phyloP scores from a whole-genome alignment of 2,113 vertebrate genomes.

The Myrmecobius fasciatus region DNA sequence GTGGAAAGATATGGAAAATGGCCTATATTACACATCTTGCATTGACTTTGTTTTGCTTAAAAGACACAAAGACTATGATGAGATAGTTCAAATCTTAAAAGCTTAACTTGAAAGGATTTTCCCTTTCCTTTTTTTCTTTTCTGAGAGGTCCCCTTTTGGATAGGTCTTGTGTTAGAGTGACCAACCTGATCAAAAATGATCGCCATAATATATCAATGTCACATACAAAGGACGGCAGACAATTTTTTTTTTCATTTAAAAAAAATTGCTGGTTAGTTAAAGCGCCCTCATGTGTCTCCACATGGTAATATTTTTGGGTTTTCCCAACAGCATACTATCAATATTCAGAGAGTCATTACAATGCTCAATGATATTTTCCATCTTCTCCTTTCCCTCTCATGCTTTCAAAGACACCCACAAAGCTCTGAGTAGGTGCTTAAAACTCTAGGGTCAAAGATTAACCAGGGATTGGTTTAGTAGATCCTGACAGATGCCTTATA shows the following conservation, averaged over 20 bases:
- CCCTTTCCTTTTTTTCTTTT: background rate
- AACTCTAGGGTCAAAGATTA: conserved; percentile 29
- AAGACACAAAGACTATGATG: background rate
- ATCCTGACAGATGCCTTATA: conserved; percentile 58
- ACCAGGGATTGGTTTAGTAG: conserved; percentile 52
- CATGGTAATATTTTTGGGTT: background rate
- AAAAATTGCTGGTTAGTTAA: background rate
- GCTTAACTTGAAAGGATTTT: background rate
- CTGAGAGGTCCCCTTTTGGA: background rate
- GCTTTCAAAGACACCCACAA: conserved; percentile 45
- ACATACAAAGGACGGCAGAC: background rate
- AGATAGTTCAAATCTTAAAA: background rate
- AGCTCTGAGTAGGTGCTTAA: conserved; percentile 46
- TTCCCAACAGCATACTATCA: conserved; percentile 4
- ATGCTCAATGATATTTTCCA: background rate
- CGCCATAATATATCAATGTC: background rate
- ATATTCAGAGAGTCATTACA: background rate
- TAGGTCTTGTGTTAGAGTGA: background rate
- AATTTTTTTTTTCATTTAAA: background rate
- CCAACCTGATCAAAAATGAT: background rate
- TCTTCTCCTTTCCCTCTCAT: background rate
- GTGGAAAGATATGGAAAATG: background rate
- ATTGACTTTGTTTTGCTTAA: background rate
- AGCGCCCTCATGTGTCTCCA: background rate
- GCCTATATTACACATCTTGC: background rate